These are phyloP conservation scores for Drosophila atripex DNA, from an alignment of 2,888 invertebrate species.

Conservation along the genomic window DNA sequence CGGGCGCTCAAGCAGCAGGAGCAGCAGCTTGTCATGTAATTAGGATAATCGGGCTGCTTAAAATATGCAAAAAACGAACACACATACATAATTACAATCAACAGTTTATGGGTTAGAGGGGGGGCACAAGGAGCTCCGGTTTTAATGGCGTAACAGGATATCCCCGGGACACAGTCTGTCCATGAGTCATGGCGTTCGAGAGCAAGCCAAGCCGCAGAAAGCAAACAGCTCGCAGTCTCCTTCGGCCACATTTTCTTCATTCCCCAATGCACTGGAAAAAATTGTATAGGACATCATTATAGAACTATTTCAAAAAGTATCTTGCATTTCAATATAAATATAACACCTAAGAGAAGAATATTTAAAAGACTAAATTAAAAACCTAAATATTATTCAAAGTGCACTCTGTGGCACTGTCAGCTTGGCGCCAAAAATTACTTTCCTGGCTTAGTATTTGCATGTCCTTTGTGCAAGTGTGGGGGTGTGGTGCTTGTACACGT, in stretches of 20 bases:
- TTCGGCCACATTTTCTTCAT: neutral
- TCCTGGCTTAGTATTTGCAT: slow-evolving; percentile 13
- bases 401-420: neutral
- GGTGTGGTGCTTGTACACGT: slow-evolving; percentile 10
- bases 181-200: slow-evolving; percentile 60
- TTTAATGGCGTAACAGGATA: slow-evolving; percentile 51
- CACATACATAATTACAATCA: slow-evolving; percentile 48
- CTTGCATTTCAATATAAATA: neutral
- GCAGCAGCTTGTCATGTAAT: slow-evolving; percentile 51
- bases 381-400: neutral
- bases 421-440: slow-evolving; percentile 61
- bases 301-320: neutral
- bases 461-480: slow-evolving; percentile 4
- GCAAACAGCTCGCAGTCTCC: slow-evolving; percentile 34
- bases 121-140: slow-evolving; percentile 22
- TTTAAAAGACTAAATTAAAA: neutral
- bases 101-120: slow-evolving; percentile 59
- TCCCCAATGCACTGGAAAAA: slow-evolving; percentile 3
- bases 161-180: slow-evolving; percentile 22
- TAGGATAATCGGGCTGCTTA: slow-evolving; percentile 58
- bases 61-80: slow-evolving; percentile 65
- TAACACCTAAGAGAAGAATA: too few species aligned
- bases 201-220: slow-evolving; percentile 28
- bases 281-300: neutral
- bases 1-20: neutral